Conservation (phyloP, 2,113 vertebrate species). For the Sialia sialis region DNA sequence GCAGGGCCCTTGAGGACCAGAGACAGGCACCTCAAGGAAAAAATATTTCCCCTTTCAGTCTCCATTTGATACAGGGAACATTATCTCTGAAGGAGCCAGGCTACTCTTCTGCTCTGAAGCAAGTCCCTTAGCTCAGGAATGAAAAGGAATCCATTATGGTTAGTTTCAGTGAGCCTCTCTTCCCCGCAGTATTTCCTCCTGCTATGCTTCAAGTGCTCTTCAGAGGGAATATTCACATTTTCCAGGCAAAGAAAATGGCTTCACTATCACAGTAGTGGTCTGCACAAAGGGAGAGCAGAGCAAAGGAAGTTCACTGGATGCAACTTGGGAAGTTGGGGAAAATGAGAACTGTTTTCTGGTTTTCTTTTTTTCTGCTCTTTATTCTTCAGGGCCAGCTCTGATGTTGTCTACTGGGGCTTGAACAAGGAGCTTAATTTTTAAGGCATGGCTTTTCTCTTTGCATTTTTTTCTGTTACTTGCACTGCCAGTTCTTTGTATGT, state of each 20-base stretch:
- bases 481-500: neutral
- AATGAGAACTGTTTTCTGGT: neutral
- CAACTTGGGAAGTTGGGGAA: neutral
- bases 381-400: neutral
- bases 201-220: constrained; percentile 17
- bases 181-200: neutral
- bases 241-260: neutral
- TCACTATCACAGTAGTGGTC: neutral
- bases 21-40: neutral
- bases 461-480: neutral
- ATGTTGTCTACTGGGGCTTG: neutral
- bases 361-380: neutral
- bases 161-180: constrained; percentile 5
- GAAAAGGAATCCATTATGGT: constrained; percentile 4
- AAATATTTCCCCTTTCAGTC: neutral
- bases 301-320: neutral
- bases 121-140: neutral
- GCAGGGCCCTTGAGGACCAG: neutral
- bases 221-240: constrained; percentile 38
- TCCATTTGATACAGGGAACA: neutral
- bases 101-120: neutral
- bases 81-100: neutral
- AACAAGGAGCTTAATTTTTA: constrained; percentile 14
- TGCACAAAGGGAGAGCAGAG: neutral
- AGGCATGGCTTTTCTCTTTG: neutral